Percentiles rank a stretch among this genome's conserved stretches.
phyloP scores from a whole-genome alignment of 2,888 invertebrate genomes.

The Trissoscelio sp. region DNA sequence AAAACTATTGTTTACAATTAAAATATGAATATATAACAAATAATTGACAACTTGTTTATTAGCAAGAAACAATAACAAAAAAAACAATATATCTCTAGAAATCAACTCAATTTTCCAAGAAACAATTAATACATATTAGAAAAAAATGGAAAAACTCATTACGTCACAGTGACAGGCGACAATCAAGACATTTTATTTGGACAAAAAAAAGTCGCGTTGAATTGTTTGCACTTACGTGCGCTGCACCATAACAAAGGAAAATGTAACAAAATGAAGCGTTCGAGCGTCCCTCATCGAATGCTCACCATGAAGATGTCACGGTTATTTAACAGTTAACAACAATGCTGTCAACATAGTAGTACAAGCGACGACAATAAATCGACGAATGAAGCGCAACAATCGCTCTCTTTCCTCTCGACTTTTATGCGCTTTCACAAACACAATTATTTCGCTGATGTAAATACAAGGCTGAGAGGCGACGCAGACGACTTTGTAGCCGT shows the following conservation, averaged over 20 bases:
- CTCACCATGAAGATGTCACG: constrained; percentile 30
- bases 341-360: constrained; percentile 11
- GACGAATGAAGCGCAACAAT: constrained; percentile 3
- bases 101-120: no score
- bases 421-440: constrained; percentile 20
- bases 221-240: background rate
- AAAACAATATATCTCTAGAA: no score
- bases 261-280: background rate
- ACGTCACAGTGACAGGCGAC: no score
- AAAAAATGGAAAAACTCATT: no score
- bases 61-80: no score
- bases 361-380: background rate
- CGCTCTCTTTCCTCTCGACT: background rate
- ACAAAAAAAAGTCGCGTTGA: background rate
- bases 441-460: constrained; percentile 9
- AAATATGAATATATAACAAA: no score
- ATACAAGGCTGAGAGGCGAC: constrained; percentile 3
- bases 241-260: no score
- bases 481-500: background rate
- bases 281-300: background rate
- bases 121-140: no score
- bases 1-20: no score
- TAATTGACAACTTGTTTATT: no score
- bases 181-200: no score
- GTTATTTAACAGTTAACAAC: constrained; percentile 23